These are phyloP conservation scores for Buathra laborator DNA, from an alignment of 2,888 invertebrate genomes.

Conservation along the genomic window DNA sequence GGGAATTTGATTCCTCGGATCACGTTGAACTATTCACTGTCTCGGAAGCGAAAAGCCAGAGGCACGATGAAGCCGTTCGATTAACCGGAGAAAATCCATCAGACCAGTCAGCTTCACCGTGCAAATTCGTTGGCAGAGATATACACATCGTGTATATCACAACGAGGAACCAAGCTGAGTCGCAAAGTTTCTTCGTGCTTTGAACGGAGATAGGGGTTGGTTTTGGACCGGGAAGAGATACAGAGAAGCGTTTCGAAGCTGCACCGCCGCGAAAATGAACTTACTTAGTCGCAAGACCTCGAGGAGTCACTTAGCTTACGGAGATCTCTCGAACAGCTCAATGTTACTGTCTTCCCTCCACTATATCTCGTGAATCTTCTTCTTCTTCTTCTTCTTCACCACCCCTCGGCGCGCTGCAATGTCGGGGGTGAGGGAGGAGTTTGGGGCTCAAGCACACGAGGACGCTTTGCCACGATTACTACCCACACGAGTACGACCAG, in stretches of 20 bases:
- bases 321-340: slow-evolving; percentile 45
- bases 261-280: slow-evolving; percentile 56
- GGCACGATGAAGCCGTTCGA: slow-evolving; percentile 8
- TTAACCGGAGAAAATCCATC: slow-evolving; percentile 2
- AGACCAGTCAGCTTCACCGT: background rate
- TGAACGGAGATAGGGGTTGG: background rate
- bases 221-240: slow-evolving; percentile 27
- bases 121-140: background rate
- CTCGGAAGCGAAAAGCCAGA: background rate
- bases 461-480: slow-evolving; percentile 14
- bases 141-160: background rate
- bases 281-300: slow-evolving; percentile 57
- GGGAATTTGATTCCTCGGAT: background rate
- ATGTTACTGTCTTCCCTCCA: slow-evolving; percentile 32
- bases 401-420: slow-evolving; percentile 34
- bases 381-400: slow-evolving; percentile 9
- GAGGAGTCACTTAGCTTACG: slow-evolving; percentile 19
- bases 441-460: slow-evolving; percentile 15
- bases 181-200: slow-evolving; percentile 42
- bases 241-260: slow-evolving; percentile 51
- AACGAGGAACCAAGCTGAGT: background rate
- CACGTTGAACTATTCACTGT: background rate
- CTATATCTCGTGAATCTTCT: slow-evolving; percentile 4
- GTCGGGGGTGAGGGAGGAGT: slow-evolving; percentile 31
- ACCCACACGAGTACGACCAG: slow-evolving; percentile 5